Percentiles rank a stretch among this genome's conserved stretches.
Evolutionary conservation across 2,888 invertebrate species (phyloP).

Genomic region (Stenichneumon culpator): DNA sequence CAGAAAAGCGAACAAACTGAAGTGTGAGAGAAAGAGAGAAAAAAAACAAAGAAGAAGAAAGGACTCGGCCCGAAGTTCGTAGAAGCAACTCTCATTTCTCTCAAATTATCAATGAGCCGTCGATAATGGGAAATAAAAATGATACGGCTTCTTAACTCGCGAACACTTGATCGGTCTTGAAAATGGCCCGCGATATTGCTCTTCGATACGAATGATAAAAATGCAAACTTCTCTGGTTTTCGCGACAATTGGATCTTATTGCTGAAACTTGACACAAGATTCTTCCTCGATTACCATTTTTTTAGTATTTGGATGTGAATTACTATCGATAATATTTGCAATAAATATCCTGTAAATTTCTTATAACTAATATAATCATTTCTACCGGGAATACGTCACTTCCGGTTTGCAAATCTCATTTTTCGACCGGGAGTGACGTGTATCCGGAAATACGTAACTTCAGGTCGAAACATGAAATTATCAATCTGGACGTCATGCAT

Average conservation of each 20-base stretch:
- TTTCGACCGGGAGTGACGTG: no score
- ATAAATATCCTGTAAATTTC: no score
- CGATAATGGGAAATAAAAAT: slow-evolving; percentile 27
- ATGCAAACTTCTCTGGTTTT: not conserved
- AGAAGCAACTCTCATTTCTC: slow-evolving; percentile 28
- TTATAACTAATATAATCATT: no score
- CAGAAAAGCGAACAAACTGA: slow-evolving; percentile 50
- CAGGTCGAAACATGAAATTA: no score
- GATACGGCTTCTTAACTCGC: not conserved
- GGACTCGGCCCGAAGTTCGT: slow-evolving; percentile 29
- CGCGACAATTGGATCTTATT: not conserved
- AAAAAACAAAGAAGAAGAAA: slow-evolving; percentile 10
- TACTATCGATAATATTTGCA: no score
- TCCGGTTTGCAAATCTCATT: no score
- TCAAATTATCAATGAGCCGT: slow-evolving; percentile 35
- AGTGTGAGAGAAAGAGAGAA: slow-evolving; percentile 21
- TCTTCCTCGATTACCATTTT: no score
- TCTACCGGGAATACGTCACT: no score
- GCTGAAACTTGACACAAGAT: not conserved
- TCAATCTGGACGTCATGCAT: no score
- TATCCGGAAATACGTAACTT: no score
- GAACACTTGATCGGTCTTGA: not conserved
- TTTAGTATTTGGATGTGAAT: no score
- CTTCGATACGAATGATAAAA: not conserved
- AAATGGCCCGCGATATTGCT: not conserved